A percentile compares a stretch with the other conserved stretches of the same genome.
These are phyloP conservation scores for Chiroxiphia lanceolata DNA, from an alignment of 2,797 vertebrate genomes.

Conservation along the genomic window DNA sequence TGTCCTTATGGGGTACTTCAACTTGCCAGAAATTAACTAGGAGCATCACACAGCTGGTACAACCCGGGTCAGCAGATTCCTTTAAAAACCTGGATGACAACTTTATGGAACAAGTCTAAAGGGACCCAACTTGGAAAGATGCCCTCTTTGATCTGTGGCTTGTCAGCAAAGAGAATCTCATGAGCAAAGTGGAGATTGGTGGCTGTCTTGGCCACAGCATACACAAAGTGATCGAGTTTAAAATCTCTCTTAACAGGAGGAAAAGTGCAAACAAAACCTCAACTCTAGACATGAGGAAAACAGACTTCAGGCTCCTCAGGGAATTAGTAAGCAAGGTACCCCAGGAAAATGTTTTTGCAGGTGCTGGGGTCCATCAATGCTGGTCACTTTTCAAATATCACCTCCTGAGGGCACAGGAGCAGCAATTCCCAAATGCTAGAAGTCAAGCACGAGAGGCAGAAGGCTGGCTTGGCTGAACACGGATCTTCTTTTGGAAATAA, in stretches of 20 bases:
- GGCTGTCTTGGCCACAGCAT: background rate
- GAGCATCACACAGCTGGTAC: background rate
- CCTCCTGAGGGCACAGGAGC: background rate
- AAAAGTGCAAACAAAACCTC: background rate
- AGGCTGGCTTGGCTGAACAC: background rate
- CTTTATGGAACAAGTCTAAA: background rate
- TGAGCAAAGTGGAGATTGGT: background rate
- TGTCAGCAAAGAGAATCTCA: background rate
- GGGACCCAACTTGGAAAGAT: background rate
- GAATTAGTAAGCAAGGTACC: background rate
- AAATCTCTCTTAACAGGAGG: background rate
- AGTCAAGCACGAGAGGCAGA: background rate
- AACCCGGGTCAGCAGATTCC: background rate
- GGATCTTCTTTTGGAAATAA: background rate
- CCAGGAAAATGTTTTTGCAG: background rate
- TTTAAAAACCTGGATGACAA: background rate
- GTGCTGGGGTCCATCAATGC: background rate
- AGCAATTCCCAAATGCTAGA: background rate
- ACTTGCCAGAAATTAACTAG: background rate
- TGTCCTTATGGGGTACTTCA: background rate
- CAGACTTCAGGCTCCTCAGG: background rate
- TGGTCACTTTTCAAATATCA: background rate
- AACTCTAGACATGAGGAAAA: background rate
- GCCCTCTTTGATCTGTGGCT: background rate
- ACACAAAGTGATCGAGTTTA: background rate